Evolutionary conservation across 2,797 vertebrate genomes (phyloP).

Genomic region (Cyprinella venusta): DNA sequence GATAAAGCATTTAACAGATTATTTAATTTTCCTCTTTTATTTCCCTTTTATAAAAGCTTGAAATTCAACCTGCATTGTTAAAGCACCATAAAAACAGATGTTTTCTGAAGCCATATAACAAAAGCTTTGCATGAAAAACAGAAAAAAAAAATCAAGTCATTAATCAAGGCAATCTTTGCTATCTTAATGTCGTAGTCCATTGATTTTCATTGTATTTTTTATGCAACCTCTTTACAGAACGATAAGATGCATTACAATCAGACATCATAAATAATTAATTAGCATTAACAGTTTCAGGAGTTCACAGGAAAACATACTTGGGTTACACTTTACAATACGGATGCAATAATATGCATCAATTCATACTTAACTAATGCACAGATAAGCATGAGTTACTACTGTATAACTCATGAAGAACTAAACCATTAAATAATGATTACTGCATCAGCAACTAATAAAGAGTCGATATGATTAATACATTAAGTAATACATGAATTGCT

Average conservation of each 20-base stretch:
- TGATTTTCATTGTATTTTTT: not conserved
- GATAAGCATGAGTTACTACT: too few relatives aligned
- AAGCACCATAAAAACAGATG: not conserved
- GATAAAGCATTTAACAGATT: not conserved
- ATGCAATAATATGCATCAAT: too few relatives aligned
- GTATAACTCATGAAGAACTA: too few relatives aligned
- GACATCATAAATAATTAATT: not conserved
- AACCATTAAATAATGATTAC: too few relatives aligned
- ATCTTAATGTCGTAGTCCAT: not conserved
- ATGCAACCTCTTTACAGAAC: not conserved
- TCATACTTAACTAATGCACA: too few relatives aligned
- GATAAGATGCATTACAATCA: not conserved
- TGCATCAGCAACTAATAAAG: too few relatives aligned
- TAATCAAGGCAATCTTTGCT: not conserved
- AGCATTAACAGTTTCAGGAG: not conserved
- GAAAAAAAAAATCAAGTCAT: too few relatives aligned
- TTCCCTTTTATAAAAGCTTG: not conserved
- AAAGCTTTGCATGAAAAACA: not conserved
- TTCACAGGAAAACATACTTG: not conserved
- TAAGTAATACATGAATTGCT: too few relatives aligned
- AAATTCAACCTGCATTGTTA: not conserved
- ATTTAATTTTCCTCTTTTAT: not conserved
- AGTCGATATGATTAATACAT: too few relatives aligned
- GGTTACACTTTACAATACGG: too few relatives aligned
- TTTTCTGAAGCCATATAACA: not conserved